These are phyloP conservation scores for Molorchus minor DNA, from an alignment of 2,888 invertebrate genomes.

Conservation along the genomic window DNA sequence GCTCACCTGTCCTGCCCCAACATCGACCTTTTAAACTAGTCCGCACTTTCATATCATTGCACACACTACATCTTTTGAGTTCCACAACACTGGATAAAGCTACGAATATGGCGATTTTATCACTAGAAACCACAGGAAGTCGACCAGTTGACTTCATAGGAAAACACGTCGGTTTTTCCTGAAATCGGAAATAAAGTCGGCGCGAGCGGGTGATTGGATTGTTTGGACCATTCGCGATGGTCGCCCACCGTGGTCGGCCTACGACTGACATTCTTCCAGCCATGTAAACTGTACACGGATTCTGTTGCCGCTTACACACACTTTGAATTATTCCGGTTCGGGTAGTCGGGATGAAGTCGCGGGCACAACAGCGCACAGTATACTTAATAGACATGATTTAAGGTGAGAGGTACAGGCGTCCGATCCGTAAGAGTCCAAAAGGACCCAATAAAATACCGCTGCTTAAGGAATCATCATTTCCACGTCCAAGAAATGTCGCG, in stretches of 20 bases:
- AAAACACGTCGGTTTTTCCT: slow-evolving; percentile 29
- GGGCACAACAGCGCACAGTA: no score
- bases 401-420: no score
- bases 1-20: slow-evolving; percentile 45
- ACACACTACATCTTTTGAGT: slow-evolving; percentile 27
- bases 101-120: not conserved
- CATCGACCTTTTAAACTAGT: slow-evolving; percentile 44
- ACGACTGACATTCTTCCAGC: slow-evolving; percentile 43
- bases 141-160: slow-evolving; percentile 29
- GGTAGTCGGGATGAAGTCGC: no score
- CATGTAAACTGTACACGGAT: slow-evolving; percentile 42
- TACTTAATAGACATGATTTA: no score
- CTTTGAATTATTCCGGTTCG: slow-evolving; percentile 31
- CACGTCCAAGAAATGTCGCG: no score
- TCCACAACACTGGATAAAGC: slow-evolving; percentile 1
- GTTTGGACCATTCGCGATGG: slow-evolving; percentile 17
- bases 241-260: slow-evolving; percentile 30
- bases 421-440: no score
- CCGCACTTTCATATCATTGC: slow-evolving; percentile 44
- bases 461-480: no score
- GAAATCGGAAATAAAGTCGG: slow-evolving; percentile 13
- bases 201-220: not conserved
- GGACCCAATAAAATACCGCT: no score
- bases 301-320: slow-evolving; percentile 24
- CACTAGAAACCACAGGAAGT: slow-evolving; percentile 35